A percentile compares a stretch with the other conserved stretches of the same genome.
Evolutionary conservation across 2,888 invertebrate genomes (phyloP).

Genomic region (Andricus curvator): DNA sequence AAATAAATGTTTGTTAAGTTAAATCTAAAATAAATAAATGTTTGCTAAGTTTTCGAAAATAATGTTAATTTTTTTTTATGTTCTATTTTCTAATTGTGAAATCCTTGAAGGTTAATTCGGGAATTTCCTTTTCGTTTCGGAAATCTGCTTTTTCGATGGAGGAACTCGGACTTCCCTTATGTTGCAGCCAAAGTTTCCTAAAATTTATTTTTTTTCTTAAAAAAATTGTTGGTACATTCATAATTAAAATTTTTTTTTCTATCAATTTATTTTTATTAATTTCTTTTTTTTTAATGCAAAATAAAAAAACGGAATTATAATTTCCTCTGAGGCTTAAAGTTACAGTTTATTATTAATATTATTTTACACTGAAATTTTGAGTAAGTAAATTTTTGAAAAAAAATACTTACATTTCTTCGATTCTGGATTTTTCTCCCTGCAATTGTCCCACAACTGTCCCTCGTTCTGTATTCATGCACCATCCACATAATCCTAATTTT

Average conservation of each 20-base stretch:
- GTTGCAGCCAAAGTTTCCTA: conserved; percentile 83
- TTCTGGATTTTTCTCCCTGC: conserved; percentile 82
- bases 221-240: too few species aligned
- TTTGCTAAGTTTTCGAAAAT: background rate
- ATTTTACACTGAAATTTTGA: conserved; percentile 39
- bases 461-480: conserved; percentile 86
- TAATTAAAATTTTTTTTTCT: too few species aligned
- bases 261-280: too few species aligned
- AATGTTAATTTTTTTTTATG: background rate
- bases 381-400: conserved; percentile 16
- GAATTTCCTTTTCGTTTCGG: conserved; percentile 82
- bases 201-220: conserved; percentile 37
- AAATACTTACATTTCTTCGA: conserved; percentile 83
- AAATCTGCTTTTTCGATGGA: conserved; percentile 87
- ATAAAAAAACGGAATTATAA: too few species aligned
- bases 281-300: too few species aligned
- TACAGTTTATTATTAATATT: background rate
- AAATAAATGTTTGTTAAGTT: too few species aligned
- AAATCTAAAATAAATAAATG: background rate
- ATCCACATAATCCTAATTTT: conserved; percentile 83
- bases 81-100: conserved; percentile 80
- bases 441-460: conserved; percentile 85
- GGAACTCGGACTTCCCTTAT: conserved; percentile 87
- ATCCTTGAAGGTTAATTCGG: conserved; percentile 78
- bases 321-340: too few species aligned